phyloP scores from a whole-genome alignment of 2,797 vertebrate genomes.

The Sebastes vulpes region DNA sequence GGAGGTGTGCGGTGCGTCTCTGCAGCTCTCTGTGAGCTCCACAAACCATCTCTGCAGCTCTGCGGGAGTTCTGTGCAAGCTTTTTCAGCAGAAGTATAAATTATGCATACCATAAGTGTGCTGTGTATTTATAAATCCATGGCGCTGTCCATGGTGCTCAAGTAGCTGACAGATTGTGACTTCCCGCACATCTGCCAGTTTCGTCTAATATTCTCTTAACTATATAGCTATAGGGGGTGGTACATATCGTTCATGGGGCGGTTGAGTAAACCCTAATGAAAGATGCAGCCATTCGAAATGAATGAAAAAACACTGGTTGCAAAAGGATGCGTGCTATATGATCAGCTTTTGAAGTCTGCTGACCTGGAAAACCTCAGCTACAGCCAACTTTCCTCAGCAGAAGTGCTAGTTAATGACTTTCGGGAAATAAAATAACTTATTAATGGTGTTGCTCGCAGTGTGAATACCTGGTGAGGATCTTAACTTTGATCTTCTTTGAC shows the following conservation, averaged over 20 bases:
- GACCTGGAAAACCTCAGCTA: background rate
- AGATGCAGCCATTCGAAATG: background rate
- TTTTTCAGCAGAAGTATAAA: no score
- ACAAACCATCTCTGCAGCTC: no score
- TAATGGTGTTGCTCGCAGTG: conserved; percentile 18
- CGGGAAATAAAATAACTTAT: background rate
- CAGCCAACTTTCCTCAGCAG: background rate
- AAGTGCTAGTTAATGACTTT: background rate
- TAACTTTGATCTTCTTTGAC: background rate
- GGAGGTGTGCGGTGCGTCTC: no score
- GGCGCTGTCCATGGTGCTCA: no score
- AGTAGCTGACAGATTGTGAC: no score
- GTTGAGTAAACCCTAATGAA: background rate
- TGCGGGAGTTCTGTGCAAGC: no score
- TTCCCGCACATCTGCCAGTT: rapidly evolving
- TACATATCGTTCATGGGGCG: no score
- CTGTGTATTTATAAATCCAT: no score
- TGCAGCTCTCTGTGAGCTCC: no score
- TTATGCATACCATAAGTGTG: no score
- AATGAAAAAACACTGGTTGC: background rate
- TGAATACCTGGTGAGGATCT: conserved; percentile 5
- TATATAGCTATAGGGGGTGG: no score
- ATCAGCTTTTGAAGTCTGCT: background rate
- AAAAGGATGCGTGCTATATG: background rate
- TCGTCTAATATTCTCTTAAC: no score